These are phyloP conservation scores for Pycnomerus fuliginosus DNA, from an alignment of 2,888 invertebrate species.

Conservation along the genomic window DNA sequence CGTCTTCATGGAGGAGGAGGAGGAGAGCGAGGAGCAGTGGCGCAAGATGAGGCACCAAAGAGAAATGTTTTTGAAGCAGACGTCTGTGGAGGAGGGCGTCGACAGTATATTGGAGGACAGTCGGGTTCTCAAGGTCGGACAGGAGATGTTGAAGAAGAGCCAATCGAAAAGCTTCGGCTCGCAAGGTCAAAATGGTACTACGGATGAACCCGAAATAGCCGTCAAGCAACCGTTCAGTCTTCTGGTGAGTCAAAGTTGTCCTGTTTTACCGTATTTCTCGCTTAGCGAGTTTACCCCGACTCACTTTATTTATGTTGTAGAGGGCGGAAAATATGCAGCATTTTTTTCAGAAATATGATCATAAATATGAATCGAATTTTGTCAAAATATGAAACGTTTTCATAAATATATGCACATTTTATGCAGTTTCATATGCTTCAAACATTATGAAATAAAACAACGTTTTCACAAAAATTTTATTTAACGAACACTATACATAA, in stretches of 20 bases:
- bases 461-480: too few relatives aligned
- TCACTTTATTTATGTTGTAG: too few relatives aligned
- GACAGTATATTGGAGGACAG: conserved; percentile 43
- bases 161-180: conserved; percentile 28
- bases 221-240: conserved; percentile 53
- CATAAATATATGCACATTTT: too few relatives aligned
- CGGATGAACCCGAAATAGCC: conserved; percentile 28
- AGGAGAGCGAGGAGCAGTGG: conserved; percentile 75
- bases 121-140: conserved; percentile 54
- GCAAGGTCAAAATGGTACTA: conserved; percentile 22
- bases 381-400: too few relatives aligned
- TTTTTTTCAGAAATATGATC: too few relatives aligned
- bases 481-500: too few relatives aligned
- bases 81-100: conserved; percentile 38
- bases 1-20: conserved; percentile 63
- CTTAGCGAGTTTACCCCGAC: too few relatives aligned
- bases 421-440: too few relatives aligned
- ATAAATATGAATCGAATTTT: too few relatives aligned
- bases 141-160: conserved; percentile 44
- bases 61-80: conserved; percentile 71
- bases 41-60: conserved; percentile 76
- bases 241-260: conserved; percentile 49
- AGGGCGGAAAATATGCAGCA: too few relatives aligned
- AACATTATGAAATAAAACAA: too few relatives aligned
- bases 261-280: too few relatives aligned